These are phyloP conservation scores for Metalampra italica DNA, from an alignment of 2,888 invertebrate species.

Conservation along the genomic window DNA sequence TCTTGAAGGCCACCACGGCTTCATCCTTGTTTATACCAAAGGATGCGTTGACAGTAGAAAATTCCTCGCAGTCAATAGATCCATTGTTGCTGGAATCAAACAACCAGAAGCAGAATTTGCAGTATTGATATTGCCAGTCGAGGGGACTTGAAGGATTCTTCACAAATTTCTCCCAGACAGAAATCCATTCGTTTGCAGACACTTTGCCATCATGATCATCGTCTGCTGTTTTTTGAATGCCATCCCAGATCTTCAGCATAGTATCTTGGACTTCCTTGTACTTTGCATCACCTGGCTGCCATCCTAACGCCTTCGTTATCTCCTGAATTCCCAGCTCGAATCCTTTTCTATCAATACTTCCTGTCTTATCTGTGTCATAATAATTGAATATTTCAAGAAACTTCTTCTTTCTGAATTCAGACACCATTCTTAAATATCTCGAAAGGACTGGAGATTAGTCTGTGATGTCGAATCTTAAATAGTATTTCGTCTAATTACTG, in stretches of 20 bases:
- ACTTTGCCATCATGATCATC: constrained; percentile 91
- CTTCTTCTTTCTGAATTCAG: constrained; percentile 93
- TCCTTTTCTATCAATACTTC: constrained; percentile 91
- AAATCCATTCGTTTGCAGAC: constrained; percentile 91
- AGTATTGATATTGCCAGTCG: constrained; percentile 91
- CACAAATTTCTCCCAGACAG: constrained; percentile 90
- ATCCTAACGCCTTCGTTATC: constrained; percentile 88
- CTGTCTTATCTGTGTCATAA: constrained; percentile 93
- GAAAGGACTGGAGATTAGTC: background rate
- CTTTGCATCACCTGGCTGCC: constrained; percentile 84
- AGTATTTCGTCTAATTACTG: background rate
- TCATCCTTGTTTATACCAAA: constrained; percentile 87
- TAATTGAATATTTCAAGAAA: constrained; percentile 91
- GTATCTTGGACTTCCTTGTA: constrained; percentile 85
- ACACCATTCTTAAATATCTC: constrained; percentile 76
- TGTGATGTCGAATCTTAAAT: background rate
- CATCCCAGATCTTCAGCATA: constrained; percentile 90
- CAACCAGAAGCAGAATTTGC: constrained; percentile 92
- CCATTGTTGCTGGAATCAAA: constrained; percentile 91
- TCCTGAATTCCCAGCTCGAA: constrained; percentile 91
- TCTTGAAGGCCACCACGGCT: constrained; percentile 86
- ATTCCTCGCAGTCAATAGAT: constrained; percentile 88
- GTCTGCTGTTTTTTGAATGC: constrained; percentile 88
- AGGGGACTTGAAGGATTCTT: constrained; percentile 85
- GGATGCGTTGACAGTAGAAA: constrained; percentile 87